Evolutionary conservation across 2,888 invertebrate genomes (phyloP), one percentile per base, ranked within the genome.

Genomic region (Drymonia ruficornis): DNA sequence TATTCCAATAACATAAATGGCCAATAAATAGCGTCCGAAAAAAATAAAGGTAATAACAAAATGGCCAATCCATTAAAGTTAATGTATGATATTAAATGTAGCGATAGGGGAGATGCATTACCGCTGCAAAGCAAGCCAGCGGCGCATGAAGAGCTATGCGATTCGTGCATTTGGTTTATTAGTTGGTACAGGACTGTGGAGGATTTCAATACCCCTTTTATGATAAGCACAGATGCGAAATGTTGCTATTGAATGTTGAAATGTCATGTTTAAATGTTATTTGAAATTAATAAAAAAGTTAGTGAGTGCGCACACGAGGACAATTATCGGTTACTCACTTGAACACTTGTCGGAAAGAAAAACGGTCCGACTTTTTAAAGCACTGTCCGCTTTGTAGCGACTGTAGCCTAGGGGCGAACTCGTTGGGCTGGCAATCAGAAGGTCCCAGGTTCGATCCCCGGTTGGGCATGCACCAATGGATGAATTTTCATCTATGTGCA

Each of bases 31-130:
- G 51, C 50, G 59, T 61, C 58, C 62, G 55, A 58, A 63, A 74
- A 75, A 74, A 65, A 47, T 69, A 70, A 72, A 62, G 60, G 63
- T 71, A 84, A 85, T 88, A 82, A 78, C 81, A 79, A 82, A 87
- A 86, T 80, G 81, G 84, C 76, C 86, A 90, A 90, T 90, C 89
- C 91, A 91, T 91, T 91, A 89, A 83, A 78, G 77, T 76, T 81
- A 84, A 84, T 84, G 82, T 79, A 80, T 75, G 73, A 80, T 80
- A 83, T 84, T 81, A 81, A 83, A 86, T 80, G 83, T 80, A 70
- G 68, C 67, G 69, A 64, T 63, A 66, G 70, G 77, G 79, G 81
- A 81, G 82, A 80, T 80, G 84, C 81, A 83, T 79, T 80, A 69
- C 74, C 65, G 70, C 70, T 53, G 70, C 70, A 69, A 75, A 76